Conservation (phyloP, 2,113 vertebrate genomes). For the Peromyscus californicus region DNA sequence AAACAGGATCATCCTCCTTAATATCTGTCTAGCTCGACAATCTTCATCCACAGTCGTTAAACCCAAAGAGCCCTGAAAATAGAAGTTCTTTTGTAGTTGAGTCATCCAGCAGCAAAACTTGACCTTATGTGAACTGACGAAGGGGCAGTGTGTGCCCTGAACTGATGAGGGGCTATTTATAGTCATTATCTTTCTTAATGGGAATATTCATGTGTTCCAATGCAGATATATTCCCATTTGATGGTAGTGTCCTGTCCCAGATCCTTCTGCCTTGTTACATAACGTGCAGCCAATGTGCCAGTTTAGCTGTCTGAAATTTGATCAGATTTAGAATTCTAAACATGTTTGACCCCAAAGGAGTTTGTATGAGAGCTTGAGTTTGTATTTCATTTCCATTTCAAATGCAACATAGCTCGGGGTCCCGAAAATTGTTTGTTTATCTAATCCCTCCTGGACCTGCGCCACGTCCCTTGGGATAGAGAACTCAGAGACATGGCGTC, state of each 20-base stretch:
- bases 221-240: constrained; percentile 69
- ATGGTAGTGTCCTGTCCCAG: constrained; percentile 37
- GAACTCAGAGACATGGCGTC: not conserved
- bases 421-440: constrained; percentile 24
- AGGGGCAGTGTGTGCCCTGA: constrained; percentile 51
- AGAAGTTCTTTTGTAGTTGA: constrained; percentile 45
- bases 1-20: constrained; percentile 8
- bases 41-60: constrained; percentile 10
- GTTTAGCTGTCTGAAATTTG: constrained; percentile 57
- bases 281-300: constrained; percentile 56
- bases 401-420: not conserved
- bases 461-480: not conserved
- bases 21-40: not conserved
- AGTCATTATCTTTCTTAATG: constrained; percentile 63
- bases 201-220: constrained; percentile 78
- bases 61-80: constrained; percentile 49
- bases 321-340: constrained; percentile 69
- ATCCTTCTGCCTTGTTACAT: constrained; percentile 54
- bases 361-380: constrained; percentile 10
- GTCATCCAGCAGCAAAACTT: constrained; percentile 40
- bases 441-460: not conserved
- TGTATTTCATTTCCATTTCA: constrained; percentile 66
- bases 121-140: constrained; percentile 67
- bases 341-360: not conserved
- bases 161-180: constrained; percentile 67